Base-by-base conservation (phyloP, 2,888 invertebrate species). In the Balanococcus diminutus region DNA sequence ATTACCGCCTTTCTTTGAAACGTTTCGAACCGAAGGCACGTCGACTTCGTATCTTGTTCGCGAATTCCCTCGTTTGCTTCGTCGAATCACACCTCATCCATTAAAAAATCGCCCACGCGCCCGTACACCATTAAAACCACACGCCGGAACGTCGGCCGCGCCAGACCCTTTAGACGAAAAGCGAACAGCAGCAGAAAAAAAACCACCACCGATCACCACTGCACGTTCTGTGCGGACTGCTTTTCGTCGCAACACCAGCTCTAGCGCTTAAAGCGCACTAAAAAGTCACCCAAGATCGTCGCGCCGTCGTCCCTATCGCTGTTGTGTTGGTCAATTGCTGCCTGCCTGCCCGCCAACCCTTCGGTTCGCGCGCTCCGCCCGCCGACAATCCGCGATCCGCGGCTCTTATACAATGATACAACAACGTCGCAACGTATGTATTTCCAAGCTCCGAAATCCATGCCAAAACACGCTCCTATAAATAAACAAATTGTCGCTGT, bases 381-480 rank as follows among this genome's bases (percentile, higher is more conserved):
- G 39, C 72, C 72, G 36, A n/a, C 19, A 8, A 67, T 67, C 28
- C 32, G 16, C 31, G 32, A 31, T 36, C 31, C 31, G 81, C 42
- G 28, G 22, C 31, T 4, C 67, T 28, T 72, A 81, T 81, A 86
- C 86, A 86, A 81, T 81, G 86, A 86, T 86, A 86, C 81, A 56
- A 86, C 81, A 46, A 42, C 31, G 56, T 22, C 22, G 28, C 25
- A 25, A 2, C 67, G 67, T 28, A 16, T 31, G 28, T 28, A 28
- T 67, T 67, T 67, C 67, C 67, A 67, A 67, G 56, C 67, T 16
- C 67, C 28, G 81, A 86, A 84, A 81, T 79, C 72, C 32, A 81
- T 86, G 86, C 86, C 86, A 86, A 86, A 86, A 86, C 81, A 28
- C 86, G 46, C 39, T 82, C 82, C 86, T 86, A 86, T 82, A 86